Evolutionary conservation across 2,113 vertebrate species (phyloP).

Genomic region (Pelusios castaneus): DNA sequence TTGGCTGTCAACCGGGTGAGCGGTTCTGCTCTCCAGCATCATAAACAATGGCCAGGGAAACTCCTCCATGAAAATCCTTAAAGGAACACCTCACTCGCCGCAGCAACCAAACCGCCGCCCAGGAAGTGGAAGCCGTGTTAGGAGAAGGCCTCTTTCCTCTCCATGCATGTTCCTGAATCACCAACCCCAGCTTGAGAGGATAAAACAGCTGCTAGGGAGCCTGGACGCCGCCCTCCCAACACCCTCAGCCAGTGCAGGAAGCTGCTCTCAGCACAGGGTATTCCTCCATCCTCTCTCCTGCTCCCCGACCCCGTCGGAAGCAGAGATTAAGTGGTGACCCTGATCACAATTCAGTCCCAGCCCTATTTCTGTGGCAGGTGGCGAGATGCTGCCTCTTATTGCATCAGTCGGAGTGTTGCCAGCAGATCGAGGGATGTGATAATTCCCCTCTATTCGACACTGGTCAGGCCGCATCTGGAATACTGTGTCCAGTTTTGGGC

Average conservation of each 20-base stretch:
- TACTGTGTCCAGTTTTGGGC: too few species aligned
- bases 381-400: not conserved
- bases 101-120: not conserved
- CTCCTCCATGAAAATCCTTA: rapidly evolving
- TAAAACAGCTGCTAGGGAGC: not conserved
- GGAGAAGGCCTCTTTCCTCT: not conserved
- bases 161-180: not conserved
- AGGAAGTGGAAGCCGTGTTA: not conserved
- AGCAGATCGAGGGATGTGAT: too few species aligned
- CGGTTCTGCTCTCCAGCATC: not conserved
- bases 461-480: too few species aligned
- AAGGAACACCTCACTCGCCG: not conserved
- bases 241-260: not conserved
- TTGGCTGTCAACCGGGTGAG: rapidly evolving
- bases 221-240: not conserved
- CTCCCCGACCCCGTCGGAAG: not conserved
- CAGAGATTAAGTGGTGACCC: not conserved
- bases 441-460: too few species aligned
- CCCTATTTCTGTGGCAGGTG: not conserved
- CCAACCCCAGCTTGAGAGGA: not conserved
- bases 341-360: not conserved
- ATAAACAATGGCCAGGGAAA: not conserved
- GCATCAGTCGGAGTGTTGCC: too few species aligned
- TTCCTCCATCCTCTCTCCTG: too few species aligned
- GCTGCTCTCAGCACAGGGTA: not conserved